A percentile compares a stretch with the other conserved stretches of the same genome.
Conservation (phyloP, 1,140 invertebrate genomes). For the Drosophila kurseongensis region DNA sequence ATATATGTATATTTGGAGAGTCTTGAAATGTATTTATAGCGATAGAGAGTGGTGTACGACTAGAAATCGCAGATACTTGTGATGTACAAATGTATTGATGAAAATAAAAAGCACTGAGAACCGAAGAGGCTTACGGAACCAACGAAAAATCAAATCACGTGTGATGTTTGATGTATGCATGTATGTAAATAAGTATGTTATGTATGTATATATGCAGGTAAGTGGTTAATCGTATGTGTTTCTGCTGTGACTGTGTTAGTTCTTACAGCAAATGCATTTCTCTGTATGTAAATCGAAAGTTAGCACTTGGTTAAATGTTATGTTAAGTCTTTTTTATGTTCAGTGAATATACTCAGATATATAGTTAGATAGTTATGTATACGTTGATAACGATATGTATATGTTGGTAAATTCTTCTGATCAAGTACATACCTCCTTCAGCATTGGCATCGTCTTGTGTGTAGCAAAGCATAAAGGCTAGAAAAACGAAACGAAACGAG, state of each 20-base stretch:
- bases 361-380: constrained; percentile 28
- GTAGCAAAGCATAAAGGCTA: constrained; percentile 96
- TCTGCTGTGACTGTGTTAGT: constrained; percentile 20
- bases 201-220: constrained; percentile 26
- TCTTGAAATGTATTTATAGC: constrained; percentile 27
- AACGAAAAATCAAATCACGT: constrained; percentile 21
- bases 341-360: constrained; percentile 29
- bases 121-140: constrained; percentile 7
- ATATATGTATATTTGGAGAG: constrained; percentile 13
- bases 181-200: constrained; percentile 30
- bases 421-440: constrained; percentile 92
- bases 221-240: constrained; percentile 4
- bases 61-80: constrained; percentile 24
- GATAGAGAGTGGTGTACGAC: constrained; percentile 8
- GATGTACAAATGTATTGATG: constrained; percentile 26
- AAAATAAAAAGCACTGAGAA: not conserved
- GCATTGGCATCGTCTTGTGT: constrained; percentile 94
- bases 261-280: constrained; percentile 36
- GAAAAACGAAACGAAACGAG: constrained; percentile 77
- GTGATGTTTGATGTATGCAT: constrained; percentile 42
- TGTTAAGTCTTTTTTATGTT: constrained; percentile 31
- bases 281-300: constrained; percentile 26
- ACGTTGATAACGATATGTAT: constrained; percentile 45
- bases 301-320: constrained; percentile 31
- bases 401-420: constrained; percentile 46